Percentiles rank a stretch among this genome's conserved stretches.
phyloP scores from a whole-genome alignment of 2,888 invertebrate species.

The Eupithecia abbreviata region DNA sequence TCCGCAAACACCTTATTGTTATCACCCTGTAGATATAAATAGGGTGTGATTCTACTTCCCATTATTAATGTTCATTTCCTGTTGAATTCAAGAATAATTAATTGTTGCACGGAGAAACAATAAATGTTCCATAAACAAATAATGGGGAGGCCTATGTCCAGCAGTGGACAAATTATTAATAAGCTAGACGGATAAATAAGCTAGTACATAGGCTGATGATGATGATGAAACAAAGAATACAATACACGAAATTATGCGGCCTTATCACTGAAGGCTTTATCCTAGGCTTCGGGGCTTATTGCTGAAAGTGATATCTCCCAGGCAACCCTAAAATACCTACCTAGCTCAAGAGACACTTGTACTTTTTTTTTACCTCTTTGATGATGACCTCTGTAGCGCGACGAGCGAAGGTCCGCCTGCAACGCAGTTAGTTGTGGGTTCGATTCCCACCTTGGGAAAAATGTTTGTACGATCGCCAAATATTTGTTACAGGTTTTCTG shows the following conservation, averaged over 20 bases:
- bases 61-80: not conserved
- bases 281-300: not conserved
- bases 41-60: slow-evolving; percentile 28
- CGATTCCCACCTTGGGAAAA: no score
- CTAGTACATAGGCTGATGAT: no score
- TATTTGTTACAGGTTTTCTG: no score
- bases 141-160: not conserved
- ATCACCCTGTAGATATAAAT: slow-evolving; percentile 37
- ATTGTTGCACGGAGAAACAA: not conserved
- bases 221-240: no score
- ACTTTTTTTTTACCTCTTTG: no score
- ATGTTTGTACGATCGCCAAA: no score
- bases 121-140: not conserved
- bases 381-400: no score
- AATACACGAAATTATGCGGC: not conserved
- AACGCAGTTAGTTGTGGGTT: no score
- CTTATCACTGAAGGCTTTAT: not conserved
- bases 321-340: not conserved
- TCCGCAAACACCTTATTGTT: slow-evolving; percentile 47
- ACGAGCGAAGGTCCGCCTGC: no score
- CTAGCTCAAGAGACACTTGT: not conserved
- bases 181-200: no score
- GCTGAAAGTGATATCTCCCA: not conserved
- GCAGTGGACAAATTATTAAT: no score
- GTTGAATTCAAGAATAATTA: not conserved